A percentile compares a stretch with the other conserved stretches of the same genome.
Conservation (phyloP, 2,888 invertebrate genomes). For the Melinaea menophilus region DNA sequence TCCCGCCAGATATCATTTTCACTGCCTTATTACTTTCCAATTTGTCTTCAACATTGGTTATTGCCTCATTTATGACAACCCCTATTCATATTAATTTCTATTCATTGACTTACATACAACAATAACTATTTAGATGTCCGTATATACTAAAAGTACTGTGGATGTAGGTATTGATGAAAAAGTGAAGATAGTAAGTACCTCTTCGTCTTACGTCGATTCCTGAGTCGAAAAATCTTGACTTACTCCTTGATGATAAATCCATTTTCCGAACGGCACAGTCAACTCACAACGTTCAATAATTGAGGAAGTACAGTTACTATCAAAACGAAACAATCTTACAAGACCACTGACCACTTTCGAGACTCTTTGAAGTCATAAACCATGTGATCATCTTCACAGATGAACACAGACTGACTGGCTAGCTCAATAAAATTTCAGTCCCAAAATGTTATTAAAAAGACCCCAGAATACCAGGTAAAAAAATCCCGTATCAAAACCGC, state of each 20-base stretch:
- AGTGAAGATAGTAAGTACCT: constrained; percentile 53
- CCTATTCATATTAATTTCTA: constrained; percentile 45
- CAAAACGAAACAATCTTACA: constrained; percentile 29
- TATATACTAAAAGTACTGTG: constrained; percentile 10
- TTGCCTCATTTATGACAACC: constrained; percentile 64
- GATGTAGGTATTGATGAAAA: constrained; percentile 6
- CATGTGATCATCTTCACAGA: constrained; percentile 77
- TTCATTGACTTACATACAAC: constrained; percentile 27
- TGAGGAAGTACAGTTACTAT: constrained; percentile 19
- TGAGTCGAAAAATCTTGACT: constrained; percentile 78
- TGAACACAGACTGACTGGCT: constrained; percentile 77
- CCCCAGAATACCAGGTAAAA: constrained; percentile 72
- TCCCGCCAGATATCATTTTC: constrained; percentile 74
- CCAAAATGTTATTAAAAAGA: constrained; percentile 67
- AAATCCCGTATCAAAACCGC: constrained; percentile 76
- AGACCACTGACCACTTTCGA: constrained; percentile 60
- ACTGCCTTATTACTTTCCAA: constrained; percentile 78
- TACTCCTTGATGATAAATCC: constrained; percentile 74
- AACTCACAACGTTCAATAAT: constrained; percentile 33
- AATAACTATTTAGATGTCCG: constrained; percentile 16
- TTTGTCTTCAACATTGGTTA: constrained; percentile 74
- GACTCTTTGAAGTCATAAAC: constrained; percentile 54
- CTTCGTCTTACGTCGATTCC: constrained; percentile 74
- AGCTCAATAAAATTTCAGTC: constrained; percentile 62
- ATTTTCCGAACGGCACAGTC: constrained; percentile 50